phyloP scores from a whole-genome alignment of 2,888 invertebrate species.

The Chirona hameri region DNA sequence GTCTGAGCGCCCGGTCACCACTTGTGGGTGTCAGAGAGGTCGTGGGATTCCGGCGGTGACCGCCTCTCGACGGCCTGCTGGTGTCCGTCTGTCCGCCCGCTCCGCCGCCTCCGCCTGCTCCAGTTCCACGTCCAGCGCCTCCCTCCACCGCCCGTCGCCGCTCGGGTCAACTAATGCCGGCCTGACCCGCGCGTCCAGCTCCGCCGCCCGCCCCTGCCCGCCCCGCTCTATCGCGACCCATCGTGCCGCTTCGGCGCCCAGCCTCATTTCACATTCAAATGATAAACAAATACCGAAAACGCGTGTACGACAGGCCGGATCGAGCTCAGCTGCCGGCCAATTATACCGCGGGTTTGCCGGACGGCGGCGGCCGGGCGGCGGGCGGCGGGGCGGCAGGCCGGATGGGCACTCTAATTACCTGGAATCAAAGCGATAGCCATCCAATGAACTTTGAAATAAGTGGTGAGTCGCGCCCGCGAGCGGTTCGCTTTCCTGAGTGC shows the following conservation, averaged over 20 bases:
- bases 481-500: slow-evolving; percentile 12
- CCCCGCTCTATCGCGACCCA: not conserved
- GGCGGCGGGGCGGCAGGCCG: too few relatives aligned
- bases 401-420: not conserved
- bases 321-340: not conserved
- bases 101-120: not conserved
- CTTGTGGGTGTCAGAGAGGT: not conserved
- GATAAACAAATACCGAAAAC: slow-evolving; percentile 10
- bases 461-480: not conserved
- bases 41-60: not conserved
- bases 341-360: not conserved
- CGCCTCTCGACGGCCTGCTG: not conserved
- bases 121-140: not conserved
- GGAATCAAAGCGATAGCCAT: slow-evolving; percentile 27
- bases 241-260: not conserved
- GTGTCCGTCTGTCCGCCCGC: not conserved
- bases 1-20: too few relatives aligned
- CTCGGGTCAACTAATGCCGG: not conserved
- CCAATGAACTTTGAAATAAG: slow-evolving; percentile 13
- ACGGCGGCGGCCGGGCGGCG: not conserved
- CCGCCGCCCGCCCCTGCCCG: too few relatives aligned
- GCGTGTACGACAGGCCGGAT: not conserved
- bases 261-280: slow-evolving; percentile 8
- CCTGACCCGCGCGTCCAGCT: not conserved
- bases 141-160: not conserved